Base-by-base conservation (phyloP, 1,140 invertebrate species). In the Neocloeon triangulifer region DNA sequence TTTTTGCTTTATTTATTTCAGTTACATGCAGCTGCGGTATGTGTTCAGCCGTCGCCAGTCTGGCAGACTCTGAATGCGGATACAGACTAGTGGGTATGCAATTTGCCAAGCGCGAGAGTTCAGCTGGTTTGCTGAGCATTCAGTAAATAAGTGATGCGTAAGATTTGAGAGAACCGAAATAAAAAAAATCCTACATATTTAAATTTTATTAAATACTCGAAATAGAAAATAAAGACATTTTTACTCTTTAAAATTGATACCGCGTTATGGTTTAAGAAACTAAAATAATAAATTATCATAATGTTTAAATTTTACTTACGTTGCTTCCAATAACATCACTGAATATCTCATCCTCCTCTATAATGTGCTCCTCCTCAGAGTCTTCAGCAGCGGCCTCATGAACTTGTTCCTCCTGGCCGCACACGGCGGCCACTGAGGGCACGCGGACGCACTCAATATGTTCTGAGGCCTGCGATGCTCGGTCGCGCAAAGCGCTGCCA, bases 401-500 rank as follows among this genome's bases (percentile, higher is more conserved):
- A 1, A 18, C 20, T 9, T 35, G 31, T 12, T 41, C 39, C 13
- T 39, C 32, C 12, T 32, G 17, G 9, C 28, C 19, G 4, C 19
- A 18, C 14, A 9, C 18, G 4, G 30, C 29, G 6, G 5, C 22
- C 2, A 19, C 25, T 5, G 29, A 5, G 26, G 16, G n/a, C 5
- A 5, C n/a, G 26, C 26, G 16, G 26, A 15, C 5, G 5, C n/a
- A 5, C 12, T 19, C 10, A 6, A 32, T 12, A 10, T 32, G 5
- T 32, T 19, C 9, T 3, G 14, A n/a, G 5, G 12, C 17, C n/a
- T n/a, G 12, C 3, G 28, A n/a, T 4, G 28, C 14, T 19, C 22
- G 10, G 16, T 32, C 9, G 3, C n/a, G n/a, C 3, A 15, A 47
- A 10, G 76, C 50, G 0, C 67, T 71, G 1, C 75, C 74, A 42